A percentile compares a stretch with the other conserved stretches of the same genome.
phyloP scores from a whole-genome alignment of 2,888 invertebrate genomes.

The Eudasyphora cyanicolor region DNA sequence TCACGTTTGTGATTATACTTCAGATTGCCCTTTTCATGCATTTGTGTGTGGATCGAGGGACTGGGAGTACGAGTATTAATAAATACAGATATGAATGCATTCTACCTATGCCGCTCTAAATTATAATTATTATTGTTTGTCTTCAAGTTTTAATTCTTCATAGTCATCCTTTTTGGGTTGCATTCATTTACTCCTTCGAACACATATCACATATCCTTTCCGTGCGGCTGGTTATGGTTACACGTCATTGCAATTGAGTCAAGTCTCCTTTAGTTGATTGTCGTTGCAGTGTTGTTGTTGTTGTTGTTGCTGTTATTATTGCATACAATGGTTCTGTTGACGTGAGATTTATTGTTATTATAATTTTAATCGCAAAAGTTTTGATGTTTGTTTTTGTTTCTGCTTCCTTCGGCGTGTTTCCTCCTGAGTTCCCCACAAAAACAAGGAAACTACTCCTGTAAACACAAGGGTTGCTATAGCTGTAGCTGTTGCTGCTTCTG shows the following conservation, averaged over 20 bases:
- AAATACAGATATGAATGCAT: too few species aligned
- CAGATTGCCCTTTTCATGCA: too few species aligned
- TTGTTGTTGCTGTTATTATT: background rate
- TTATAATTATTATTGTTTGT: background rate
- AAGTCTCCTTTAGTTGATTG: background rate
- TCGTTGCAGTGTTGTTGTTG: background rate
- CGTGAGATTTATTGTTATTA: slow-evolving; percentile 65
- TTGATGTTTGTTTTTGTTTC: slow-evolving; percentile 29
- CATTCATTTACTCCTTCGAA: background rate
- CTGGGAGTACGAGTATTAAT: too few species aligned
- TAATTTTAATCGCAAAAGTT: slow-evolving; percentile 64
- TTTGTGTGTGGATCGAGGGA: too few species aligned
- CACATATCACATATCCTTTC: background rate
- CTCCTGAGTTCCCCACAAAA: background rate
- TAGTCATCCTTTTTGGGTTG: background rate
- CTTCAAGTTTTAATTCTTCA: background rate
- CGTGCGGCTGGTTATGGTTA: background rate
- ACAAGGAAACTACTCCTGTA: slow-evolving; percentile 28
- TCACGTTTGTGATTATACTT: too few species aligned
- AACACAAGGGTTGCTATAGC: slow-evolving; percentile 42
- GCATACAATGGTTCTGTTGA: slow-evolving; percentile 46
- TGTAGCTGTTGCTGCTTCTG: background rate
- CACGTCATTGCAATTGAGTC: background rate
- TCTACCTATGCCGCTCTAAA: too few species aligned
- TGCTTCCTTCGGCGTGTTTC: slow-evolving; percentile 17